Base-by-base conservation (phyloP, 2,797 vertebrate genomes). In the Fistularia tabacaria region DNA sequence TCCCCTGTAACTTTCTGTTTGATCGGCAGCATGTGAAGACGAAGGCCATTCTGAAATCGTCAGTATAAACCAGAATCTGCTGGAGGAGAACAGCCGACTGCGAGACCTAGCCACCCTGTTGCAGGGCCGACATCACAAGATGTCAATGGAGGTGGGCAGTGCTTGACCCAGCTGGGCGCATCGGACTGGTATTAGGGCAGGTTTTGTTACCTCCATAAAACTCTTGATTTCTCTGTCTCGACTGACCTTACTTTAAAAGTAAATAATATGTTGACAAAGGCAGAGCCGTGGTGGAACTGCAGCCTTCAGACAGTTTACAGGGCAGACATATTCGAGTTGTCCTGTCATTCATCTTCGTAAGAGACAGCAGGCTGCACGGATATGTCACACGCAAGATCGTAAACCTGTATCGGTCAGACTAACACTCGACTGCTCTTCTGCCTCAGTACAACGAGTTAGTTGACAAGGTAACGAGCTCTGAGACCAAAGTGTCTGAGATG, bases 401-500 rank as follows among this genome's bases (percentile, higher is more conserved):
- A 25, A 25, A 25, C 25, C 25, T 25, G 2, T 25, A 5, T 25
- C 25, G 25, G 25, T 5, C 25, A 2, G 25, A 25, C 25, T 25
- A 25, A 25, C 2, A 3, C 25, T 25, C 25, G 25, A 5, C 25
- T 25, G 25, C 25, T 25, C 25, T 5, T 25, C 9, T 12, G 7
- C 63, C 39, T 1, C 56, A 98, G 95, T 93, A 95, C 72, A 94
- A 95, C 11, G 95, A 97, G 76, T 86, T 94, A 37, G 94, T 96
- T 67, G 95, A 98, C 83, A 95, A 96, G 79, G 94, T 96, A 73
- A 95, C 91, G 0, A 93, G 94, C 38, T 90, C 95, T 0, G 95
- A 98, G 85, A 97, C 95, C 11, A 96, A 97, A 69, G 95, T 98
- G 66, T 90, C 95, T 12, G 95, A 98, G 81, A 96, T 98, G 95